Evolutionary conservation across 92 coral and sea anemone genomes (phyloP).

Genomic region (Paragorgia papillata): DNA sequence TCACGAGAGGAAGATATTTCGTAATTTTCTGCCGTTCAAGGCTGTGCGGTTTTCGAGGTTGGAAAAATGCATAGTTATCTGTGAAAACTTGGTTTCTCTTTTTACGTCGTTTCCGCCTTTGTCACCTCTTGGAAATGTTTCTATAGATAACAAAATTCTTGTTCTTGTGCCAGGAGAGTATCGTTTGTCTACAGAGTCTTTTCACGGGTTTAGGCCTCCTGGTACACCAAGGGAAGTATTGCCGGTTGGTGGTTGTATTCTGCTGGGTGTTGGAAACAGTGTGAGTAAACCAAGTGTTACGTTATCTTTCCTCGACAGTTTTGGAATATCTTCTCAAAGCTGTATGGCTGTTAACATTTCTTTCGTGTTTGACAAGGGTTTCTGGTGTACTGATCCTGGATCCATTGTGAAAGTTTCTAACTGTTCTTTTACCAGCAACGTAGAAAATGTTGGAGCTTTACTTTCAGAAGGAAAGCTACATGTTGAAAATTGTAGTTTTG

Average conservation of each 20-base stretch:
- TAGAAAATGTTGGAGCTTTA: too few relatives aligned
- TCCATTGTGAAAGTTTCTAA: neutral
- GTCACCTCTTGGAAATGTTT: neutral
- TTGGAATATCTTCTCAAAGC: neutral
- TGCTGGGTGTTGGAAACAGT: conserved; percentile 4
- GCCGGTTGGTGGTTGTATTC: neutral
- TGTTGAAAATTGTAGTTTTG: conserved; percentile 62
- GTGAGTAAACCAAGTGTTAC: neutral
- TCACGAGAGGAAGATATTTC: conserved; percentile 4
- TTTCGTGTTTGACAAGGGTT: conserved; percentile 1
- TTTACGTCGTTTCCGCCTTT: neutral
- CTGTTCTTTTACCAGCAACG: neutral
- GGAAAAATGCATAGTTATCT: neutral
- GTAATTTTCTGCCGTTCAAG: conserved; percentile 25
- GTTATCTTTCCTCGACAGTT: neutral
- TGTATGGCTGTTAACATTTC: neutral
- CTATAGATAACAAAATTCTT: conserved; percentile 1
- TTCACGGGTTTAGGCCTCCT: neutral
- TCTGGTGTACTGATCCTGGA: neutral
- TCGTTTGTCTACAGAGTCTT: neutral
- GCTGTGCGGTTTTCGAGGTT: conserved; percentile 7
- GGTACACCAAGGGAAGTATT: neutral
- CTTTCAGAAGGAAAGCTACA: conserved; percentile 30
- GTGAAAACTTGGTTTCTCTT: neutral
- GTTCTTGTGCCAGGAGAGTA: neutral